Evolutionary conservation across 1,140 invertebrate genomes (phyloP).

Genomic region (Amyelois transitella): DNA sequence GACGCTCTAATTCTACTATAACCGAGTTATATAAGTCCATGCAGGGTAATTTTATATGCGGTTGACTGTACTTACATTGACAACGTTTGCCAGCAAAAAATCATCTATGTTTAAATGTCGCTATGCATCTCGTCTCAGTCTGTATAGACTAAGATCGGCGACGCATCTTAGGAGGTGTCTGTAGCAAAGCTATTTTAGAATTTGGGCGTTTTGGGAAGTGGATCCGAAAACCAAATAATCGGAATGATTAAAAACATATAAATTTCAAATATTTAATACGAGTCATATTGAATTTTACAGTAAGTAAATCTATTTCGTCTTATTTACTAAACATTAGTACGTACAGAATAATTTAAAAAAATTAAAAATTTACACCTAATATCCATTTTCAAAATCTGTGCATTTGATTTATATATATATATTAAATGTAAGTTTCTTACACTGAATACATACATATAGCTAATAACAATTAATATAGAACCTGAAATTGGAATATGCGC

Average conservation of each 20-base stretch:
- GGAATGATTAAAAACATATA: neutral
- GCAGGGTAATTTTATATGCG: too few species aligned
- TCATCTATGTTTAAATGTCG: too few species aligned
- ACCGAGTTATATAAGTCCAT: too few species aligned
- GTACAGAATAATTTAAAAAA: neutral
- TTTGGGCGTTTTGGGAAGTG: too few species aligned
- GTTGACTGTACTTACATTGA: too few species aligned
- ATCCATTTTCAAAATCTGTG: neutral
- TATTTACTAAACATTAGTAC: neutral
- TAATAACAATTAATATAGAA: neutral
- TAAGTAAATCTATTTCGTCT: neutral
- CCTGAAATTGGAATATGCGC: neutral
- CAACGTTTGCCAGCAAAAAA: too few species aligned
- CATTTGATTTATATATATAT: neutral
- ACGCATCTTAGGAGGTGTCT: too few species aligned
- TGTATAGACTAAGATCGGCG: too few species aligned
- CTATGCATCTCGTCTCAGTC: too few species aligned
- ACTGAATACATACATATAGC: neutral
- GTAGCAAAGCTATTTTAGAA: too few species aligned
- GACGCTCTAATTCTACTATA: too few species aligned
- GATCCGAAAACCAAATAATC: too few species aligned
- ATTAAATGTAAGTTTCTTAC: neutral
- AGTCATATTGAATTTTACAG: neutral
- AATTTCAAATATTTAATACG: neutral
- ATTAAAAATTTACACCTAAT: neutral